Base-by-base conservation (phyloP, 2,113 vertebrate species). In the Seriola aureovittata region DNA sequence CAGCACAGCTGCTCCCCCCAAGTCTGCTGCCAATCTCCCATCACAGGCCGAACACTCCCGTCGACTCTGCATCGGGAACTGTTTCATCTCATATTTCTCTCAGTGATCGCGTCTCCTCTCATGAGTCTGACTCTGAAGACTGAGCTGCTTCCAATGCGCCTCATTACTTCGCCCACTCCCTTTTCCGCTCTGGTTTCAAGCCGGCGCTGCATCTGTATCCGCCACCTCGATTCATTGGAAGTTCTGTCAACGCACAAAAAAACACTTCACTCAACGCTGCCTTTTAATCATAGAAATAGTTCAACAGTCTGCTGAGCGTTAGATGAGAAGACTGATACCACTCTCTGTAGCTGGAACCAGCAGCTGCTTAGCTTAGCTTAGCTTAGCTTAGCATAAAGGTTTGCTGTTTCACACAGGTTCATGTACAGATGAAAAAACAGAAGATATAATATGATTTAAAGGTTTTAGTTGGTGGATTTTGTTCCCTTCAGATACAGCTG, bases 1-100 rank as follows among this genome's bases (percentile, higher is more conserved):
- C 25, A 82, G n/a, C 62, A 65, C 84, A 87, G 74, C 86, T 87
- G 77, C 74, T 78, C 29, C 67, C 29, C 67, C 55, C n/a, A 55
- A 80, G 75, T 58, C 65, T 8, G 2, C 48, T 46, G 44, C 75
- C 65, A 54, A 48, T 40, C 54, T 16, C 58, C 36, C 11, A 19
- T 59, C 58, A 32, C 70, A 36, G 59, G 36, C 60, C 60, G 46
- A 32, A 55, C 50, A 38, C 36, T 52, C 48, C 29, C 63, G 29
- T 17, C n/a, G 62, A 62, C 68, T 75, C 62, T 79, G 66, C 58
- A 68, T 78, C 66, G 21, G 66, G 50, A 76, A 63, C 57, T 11
- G n/a, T n/a, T 85, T 40, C 23, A 68, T 40, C 55, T 65, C 64
- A 57, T 11, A 52, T 71, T 59, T 71, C 34, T 65, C 81, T 66